phyloP scores from a whole-genome alignment of 1,140 invertebrate genomes.

The Gyrodactylus salaris region DNA sequence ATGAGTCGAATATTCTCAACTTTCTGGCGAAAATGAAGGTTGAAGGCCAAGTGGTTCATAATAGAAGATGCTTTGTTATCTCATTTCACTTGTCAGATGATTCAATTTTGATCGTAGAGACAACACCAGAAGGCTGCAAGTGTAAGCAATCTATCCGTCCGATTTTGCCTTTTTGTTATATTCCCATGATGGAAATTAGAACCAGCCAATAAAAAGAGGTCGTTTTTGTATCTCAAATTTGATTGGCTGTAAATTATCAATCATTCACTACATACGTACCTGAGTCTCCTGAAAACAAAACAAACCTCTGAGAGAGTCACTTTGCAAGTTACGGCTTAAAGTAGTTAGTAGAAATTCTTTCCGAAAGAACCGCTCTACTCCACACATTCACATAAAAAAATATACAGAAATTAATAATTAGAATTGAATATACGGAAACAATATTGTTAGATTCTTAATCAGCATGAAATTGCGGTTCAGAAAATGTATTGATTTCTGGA shows the following conservation, averaged over 20 bases:
- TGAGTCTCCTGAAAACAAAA: no score
- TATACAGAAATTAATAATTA: no score
- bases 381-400: no score
- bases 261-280: not conserved
- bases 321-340: no score
- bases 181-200: not conserved
- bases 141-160: slow-evolving; percentile 25
- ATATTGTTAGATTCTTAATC: not conserved
- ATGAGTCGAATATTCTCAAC: slow-evolving; percentile 38
- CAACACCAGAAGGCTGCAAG: slow-evolving; percentile 31
- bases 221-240: not conserved
- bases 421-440: no score
- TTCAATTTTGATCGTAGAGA: slow-evolving; percentile 38
- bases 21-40: slow-evolving; percentile 39
- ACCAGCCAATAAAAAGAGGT: not conserved
- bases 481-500: slow-evolving; percentile 3
- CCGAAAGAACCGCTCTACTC: no score
- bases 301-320: no score
- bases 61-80: slow-evolving; percentile 39
- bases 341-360: no score
- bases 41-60: slow-evolving; percentile 30
- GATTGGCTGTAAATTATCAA: not conserved
- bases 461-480: not conserved
- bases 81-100: slow-evolving; percentile 46
- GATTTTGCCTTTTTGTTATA: not conserved